These are phyloP conservation scores for Dryoscopus gambensis DNA, from an alignment of 2,113 vertebrate genomes.

Conservation along the genomic window DNA sequence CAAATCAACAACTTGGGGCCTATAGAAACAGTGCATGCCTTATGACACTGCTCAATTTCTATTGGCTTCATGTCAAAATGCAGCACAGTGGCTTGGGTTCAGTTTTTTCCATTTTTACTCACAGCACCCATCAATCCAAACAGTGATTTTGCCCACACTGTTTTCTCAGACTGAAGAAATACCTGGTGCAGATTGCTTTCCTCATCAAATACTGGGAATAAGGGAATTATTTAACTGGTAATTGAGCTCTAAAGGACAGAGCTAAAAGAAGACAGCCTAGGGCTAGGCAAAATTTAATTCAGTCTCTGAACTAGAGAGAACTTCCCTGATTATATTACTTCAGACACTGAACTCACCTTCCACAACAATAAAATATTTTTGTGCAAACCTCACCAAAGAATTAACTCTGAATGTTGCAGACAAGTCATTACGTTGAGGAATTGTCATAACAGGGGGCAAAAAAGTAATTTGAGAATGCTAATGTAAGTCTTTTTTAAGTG, in stretches of 20 bases:
- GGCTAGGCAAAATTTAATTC: neutral
- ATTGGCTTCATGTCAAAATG: neutral
- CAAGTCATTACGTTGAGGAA: neutral
- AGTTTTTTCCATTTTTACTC: neutral
- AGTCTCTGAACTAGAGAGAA: neutral
- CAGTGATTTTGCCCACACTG: neutral
- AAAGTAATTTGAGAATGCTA: neutral
- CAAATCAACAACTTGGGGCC: neutral
- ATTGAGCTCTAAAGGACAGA: neutral
- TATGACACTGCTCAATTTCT: neutral
- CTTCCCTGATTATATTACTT: neutral
- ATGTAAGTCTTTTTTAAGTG: neutral
- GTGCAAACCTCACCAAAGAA: neutral
- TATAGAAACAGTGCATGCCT: neutral
- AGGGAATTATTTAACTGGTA: neutral
- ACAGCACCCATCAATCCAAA: neutral
- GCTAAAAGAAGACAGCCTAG: neutral
- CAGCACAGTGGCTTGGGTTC: neutral
- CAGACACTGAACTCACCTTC: neutral
- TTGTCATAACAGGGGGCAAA: neutral
- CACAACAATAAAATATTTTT: neutral
- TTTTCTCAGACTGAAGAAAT: neutral
- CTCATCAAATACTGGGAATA: neutral
- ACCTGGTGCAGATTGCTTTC: neutral
- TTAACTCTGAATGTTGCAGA: neutral